phyloP scores from a whole-genome alignment of 2,113 vertebrate genomes.

The Pangasianodon gigas region DNA sequence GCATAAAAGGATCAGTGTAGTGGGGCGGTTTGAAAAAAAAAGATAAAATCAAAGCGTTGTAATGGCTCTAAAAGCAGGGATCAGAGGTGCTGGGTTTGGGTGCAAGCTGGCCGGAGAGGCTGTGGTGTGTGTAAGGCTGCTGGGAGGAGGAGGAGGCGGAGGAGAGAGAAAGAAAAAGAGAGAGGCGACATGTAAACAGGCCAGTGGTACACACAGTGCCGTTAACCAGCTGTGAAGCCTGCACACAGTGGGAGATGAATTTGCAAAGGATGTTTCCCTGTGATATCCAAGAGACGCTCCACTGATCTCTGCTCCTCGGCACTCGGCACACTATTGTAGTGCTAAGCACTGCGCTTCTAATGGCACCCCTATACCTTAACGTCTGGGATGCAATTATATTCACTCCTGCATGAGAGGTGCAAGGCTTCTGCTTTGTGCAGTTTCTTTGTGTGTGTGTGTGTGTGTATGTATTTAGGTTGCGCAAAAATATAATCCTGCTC shows the following conservation, averaged over 20 bases:
- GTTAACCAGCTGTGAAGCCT: slow-evolving; percentile 79
- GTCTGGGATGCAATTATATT: slow-evolving; percentile 69
- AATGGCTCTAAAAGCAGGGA: slow-evolving; percentile 71
- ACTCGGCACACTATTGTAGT: slow-evolving; percentile 73
- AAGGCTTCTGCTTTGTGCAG: slow-evolving; percentile 17
- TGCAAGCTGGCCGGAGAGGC: slow-evolving; percentile 35
- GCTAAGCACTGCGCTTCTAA: slow-evolving; percentile 71
- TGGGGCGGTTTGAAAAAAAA: slow-evolving; percentile 68
- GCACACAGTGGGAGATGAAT: slow-evolving; percentile 75
- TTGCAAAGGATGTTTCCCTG: slow-evolving; percentile 76
- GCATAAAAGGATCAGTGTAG: slow-evolving; percentile 76
- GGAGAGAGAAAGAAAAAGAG: slow-evolving; percentile 14
- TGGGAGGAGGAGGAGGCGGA: slow-evolving; percentile 40
- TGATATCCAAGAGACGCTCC: slow-evolving; percentile 72
- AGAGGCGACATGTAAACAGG: slow-evolving; percentile 70
- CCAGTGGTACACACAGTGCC: slow-evolving; percentile 69
- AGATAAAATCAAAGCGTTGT: slow-evolving; percentile 71
- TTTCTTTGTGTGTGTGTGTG: not conserved
- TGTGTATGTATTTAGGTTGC: not conserved
- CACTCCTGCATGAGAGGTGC: slow-evolving; percentile 46
- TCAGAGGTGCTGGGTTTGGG: slow-evolving; percentile 59
- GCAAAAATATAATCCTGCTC: not conserved
- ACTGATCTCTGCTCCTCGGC: slow-evolving; percentile 73
- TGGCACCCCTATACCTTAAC: slow-evolving; percentile 68
- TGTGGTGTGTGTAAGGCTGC: slow-evolving; percentile 42